These are phyloP conservation scores for Bolborhynchus lineola DNA, from an alignment of 2,113 vertebrate species.

Conservation along the genomic window DNA sequence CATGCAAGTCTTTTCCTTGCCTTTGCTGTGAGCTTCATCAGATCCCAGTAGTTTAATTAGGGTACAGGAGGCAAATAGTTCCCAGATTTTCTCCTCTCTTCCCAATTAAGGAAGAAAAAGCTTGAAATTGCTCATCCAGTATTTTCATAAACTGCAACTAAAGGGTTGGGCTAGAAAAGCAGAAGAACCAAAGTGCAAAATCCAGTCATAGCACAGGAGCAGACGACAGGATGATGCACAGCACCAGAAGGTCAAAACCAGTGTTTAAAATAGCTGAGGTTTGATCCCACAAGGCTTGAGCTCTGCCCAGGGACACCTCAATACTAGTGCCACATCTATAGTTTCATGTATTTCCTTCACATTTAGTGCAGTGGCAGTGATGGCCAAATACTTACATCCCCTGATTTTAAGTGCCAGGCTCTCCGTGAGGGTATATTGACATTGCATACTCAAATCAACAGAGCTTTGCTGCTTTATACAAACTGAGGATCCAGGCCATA, in stretches of 20 bases:
- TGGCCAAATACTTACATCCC: neutral
- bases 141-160: neutral
- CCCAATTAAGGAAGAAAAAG: neutral
- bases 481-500: neutral
- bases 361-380: neutral
- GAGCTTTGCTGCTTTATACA: neutral
- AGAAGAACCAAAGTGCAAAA: neutral
- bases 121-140: neutral
- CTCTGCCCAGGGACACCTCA: neutral
- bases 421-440: rapidly evolving
- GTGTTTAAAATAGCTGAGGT: too few species aligned
- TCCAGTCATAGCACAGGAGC: neutral
- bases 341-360: neutral
- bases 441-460: neutral
- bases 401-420: neutral
- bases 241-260: neutral
- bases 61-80: neutral
- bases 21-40: neutral
- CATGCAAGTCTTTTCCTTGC: neutral
- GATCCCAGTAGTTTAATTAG: neutral
- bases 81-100: neutral
- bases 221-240: too few species aligned
- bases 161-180: neutral
- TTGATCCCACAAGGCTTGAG: neutral
- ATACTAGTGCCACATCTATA: neutral